These are phyloP conservation scores for Sphecodes monilicornis DNA, from an alignment of 2,888 invertebrate genomes.

Conservation along the genomic window DNA sequence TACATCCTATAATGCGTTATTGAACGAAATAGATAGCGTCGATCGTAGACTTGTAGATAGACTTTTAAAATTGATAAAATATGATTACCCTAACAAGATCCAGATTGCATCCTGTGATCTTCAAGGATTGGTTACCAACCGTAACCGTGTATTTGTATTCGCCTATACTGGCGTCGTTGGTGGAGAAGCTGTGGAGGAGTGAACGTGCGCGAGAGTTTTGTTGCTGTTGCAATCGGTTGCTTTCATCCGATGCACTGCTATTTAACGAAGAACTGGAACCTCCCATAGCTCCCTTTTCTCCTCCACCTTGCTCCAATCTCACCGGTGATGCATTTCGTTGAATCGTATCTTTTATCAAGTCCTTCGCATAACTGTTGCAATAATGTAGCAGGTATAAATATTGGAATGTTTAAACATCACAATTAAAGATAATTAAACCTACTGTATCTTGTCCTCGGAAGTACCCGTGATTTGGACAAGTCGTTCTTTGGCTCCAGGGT, in stretches of 20 bases:
- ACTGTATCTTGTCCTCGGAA: constrained; percentile 97
- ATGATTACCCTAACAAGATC: constrained; percentile 92
- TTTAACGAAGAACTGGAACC: constrained; percentile 93
- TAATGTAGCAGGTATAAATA: constrained; percentile 15
- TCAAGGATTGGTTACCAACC: constrained; percentile 92
- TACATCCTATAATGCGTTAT: constrained; percentile 4
- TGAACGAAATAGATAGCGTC: not conserved
- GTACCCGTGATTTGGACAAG: constrained; percentile 98
- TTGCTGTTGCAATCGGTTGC: constrained; percentile 82
- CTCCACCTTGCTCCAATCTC: constrained; percentile 87
- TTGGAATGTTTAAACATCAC: not conserved
- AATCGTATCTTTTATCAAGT: constrained; percentile 97
- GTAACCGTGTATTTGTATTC: constrained; percentile 96
- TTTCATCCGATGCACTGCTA: constrained; percentile 90
- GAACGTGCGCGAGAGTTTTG: constrained; percentile 87
- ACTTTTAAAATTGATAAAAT: not conserved
- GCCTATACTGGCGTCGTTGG: constrained; percentile 93
- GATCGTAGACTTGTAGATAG: not conserved
- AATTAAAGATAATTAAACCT: constrained; percentile 82
- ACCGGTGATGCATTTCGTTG: constrained; percentile 97
- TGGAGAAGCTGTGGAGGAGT: constrained; percentile 92
- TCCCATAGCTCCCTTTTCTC: constrained; percentile 86
- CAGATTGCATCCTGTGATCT: constrained; percentile 93
- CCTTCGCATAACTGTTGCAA: constrained; percentile 92
- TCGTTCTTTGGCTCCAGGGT: constrained; percentile 97